Evolutionary conservation across 2,888 invertebrate species (phyloP).

Genomic region (Ennomos erosarius): DNA sequence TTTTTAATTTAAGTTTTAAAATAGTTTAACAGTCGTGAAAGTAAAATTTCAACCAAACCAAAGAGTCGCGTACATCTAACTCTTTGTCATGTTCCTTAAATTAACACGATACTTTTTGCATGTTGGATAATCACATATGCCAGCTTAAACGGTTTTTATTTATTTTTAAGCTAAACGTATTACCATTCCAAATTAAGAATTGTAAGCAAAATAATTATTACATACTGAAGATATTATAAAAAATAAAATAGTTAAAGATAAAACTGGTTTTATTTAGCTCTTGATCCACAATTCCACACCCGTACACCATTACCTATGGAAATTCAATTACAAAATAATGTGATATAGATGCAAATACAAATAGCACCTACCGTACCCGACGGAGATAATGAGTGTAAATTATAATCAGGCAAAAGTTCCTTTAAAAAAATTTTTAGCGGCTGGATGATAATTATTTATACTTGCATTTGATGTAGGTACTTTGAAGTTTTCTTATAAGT

Average conservation of each 20-base stretch:
- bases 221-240: constrained; percentile 76
- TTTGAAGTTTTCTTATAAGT: too few species aligned
- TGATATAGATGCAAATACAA: too few species aligned
- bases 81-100: constrained; percentile 75
- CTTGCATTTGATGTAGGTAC: too few species aligned
- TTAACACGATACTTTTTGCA: constrained; percentile 60
- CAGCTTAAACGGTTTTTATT: constrained; percentile 72
- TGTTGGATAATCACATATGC: constrained; percentile 59
- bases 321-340: too few species aligned
- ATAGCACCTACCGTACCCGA: too few species aligned
- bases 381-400: too few species aligned
- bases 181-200: constrained; percentile 84
- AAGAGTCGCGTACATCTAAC: constrained; percentile 76
- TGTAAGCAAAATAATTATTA: constrained; percentile 78
- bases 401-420: too few species aligned
- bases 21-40: constrained; percentile 51
- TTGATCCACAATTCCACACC: too few species aligned
- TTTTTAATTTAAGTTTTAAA: constrained; percentile 48
- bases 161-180: constrained; percentile 81
- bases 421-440: too few species aligned
- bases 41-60: constrained; percentile 70
- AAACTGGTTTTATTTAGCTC: constrained; percentile 30
- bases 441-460: too few species aligned
- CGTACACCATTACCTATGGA: too few species aligned
- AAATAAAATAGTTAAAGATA: constrained; percentile 72